Percentiles rank a stretch among this genome's conserved stretches.
These are phyloP conservation scores for Todus mexicanus DNA, from an alignment of 2,797 vertebrate genomes.

Conservation along the genomic window DNA sequence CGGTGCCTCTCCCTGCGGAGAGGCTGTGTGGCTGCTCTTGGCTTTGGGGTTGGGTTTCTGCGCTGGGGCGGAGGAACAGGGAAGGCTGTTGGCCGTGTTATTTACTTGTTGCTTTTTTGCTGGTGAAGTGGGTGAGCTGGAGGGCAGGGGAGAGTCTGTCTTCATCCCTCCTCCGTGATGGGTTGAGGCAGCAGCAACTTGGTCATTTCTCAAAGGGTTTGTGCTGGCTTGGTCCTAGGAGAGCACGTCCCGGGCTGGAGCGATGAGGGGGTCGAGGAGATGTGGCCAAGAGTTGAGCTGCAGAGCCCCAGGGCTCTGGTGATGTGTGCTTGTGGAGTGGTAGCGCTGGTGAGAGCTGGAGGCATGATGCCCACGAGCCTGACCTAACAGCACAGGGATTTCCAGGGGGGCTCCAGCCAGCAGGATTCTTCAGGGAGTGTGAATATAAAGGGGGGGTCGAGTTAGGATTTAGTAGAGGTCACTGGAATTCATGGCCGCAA, in stretches of 20 bases:
- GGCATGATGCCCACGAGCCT: not conserved
- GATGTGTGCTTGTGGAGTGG: not conserved
- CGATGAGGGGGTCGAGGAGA: rapidly evolving
- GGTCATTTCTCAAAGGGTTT: not conserved
- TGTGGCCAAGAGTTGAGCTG: not conserved
- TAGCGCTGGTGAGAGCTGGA: not conserved
- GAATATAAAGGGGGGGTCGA: not conserved
- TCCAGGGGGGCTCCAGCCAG: not conserved
- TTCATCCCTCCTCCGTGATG: not conserved
- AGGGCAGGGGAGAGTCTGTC: not conserved
- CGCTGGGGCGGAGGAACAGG: not conserved
- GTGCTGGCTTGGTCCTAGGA: not conserved
- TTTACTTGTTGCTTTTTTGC: not conserved
- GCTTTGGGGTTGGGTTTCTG: not conserved
- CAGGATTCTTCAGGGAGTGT: not conserved
- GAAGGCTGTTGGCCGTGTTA: not conserved
- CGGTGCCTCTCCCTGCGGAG: not conserved
- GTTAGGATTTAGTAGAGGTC: not conserved
- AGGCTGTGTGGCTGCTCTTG: not conserved
- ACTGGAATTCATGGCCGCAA: not conserved
- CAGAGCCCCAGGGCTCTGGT: not conserved
- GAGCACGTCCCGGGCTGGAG: not conserved
- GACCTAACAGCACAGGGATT: not conserved
- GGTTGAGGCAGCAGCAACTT: not conserved
- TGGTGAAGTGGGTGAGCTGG: not conserved